Evolutionary conservation across 2,888 invertebrate species (phyloP), one percentile per base, ranked within the genome.

Genomic region (Dermolepida albohirtum): DNA sequence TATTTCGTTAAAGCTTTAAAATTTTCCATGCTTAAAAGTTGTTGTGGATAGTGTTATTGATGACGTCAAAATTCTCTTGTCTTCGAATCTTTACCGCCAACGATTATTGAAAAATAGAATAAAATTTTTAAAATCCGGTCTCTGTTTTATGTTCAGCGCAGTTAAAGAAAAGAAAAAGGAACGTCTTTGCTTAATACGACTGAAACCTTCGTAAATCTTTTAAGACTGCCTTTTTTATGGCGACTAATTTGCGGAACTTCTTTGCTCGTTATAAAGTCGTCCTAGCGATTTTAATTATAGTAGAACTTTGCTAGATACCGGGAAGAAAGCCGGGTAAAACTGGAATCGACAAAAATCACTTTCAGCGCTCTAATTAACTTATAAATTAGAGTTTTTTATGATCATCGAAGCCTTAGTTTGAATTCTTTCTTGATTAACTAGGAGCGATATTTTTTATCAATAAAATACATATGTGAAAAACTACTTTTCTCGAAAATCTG

Each of bases 271-370:
- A 62, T 62, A 29, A 62, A 62, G 49, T 34, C 59, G 59, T 47
- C 34, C 47, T 34, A 62, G 59, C 47, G 59, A 62, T 62, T 62
- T 62, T 62, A 62, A 62, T 62, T 62, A 62, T 47, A 44, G 47
- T 34, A 29, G 34, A 62, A 47, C 59, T 47, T 54, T 49, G 34
- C 34, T 34, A 34, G 34, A 34, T 34, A 39, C 11, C 34, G 34
- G 34, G 16, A 40, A 54, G 17, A 47, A n/a, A 62, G 5, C 47
- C 29, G 29, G 17, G 6, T 29, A 47, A 62, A 62, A 47, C 59
- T 44, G 22, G 40, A 14, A 29, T 47, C 59, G 47, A 16, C 34
- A 47, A 49, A 62, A 62, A 47, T 34, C 59, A 39, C 12, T 47
- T 62, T 47, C 59, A 16, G 34, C n/a, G n/a, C n/a, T 44, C 34